Evolutionary conservation across 2,888 invertebrate genomes (phyloP).

Genomic region (Mythimna impura): DNA sequence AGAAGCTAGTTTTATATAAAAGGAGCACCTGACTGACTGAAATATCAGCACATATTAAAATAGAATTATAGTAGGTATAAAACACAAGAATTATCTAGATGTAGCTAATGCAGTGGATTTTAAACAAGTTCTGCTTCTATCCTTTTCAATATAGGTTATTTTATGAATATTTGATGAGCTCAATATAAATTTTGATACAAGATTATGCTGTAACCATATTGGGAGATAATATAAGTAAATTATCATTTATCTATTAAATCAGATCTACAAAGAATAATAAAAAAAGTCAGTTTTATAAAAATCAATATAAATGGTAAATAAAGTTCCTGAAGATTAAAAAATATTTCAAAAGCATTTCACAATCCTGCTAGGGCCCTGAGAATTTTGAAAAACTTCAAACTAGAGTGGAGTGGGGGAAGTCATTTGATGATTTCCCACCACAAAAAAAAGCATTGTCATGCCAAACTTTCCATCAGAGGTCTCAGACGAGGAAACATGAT

Average conservation of each 20-base stretch:
- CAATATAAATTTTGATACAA: not conserved
- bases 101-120: not conserved
- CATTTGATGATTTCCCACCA: too few relatives aligned
- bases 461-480: too few relatives aligned
- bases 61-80: not conserved
- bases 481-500: too few relatives aligned
- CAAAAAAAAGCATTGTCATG: too few relatives aligned
- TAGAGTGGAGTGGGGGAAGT: too few relatives aligned
- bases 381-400: too few relatives aligned
- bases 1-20: too few relatives aligned
- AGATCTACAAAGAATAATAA: not conserved
- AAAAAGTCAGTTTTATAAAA: not conserved
- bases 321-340: not conserved
- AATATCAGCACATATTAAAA: too few relatives aligned
- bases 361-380: too few relatives aligned
- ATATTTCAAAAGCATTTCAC: not conserved
- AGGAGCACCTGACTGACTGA: too few relatives aligned
- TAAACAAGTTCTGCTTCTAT: slow-evolving; percentile 3
- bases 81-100: not conserved
- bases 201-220: not conserved
- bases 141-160: not conserved
- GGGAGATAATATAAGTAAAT: not conserved
- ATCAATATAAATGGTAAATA: not conserved
- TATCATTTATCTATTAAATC: not conserved
- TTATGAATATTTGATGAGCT: not conserved